Evolutionary conservation across 1,140 invertebrate species (phyloP), one percentile per base, ranked within the genome.

Genomic region (Calephelis virginiensis): DNA sequence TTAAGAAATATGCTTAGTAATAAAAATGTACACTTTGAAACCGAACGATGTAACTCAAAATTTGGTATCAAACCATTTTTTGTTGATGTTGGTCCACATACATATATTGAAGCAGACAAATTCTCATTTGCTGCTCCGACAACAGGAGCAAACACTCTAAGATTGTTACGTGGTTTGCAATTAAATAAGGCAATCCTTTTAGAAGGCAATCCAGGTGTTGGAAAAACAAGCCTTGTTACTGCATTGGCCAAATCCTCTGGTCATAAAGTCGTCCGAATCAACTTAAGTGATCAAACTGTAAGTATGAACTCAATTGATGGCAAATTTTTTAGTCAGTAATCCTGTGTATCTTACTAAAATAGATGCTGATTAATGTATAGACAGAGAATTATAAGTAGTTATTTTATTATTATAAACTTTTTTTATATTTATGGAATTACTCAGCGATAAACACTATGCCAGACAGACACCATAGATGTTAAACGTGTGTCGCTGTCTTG

Each of bases 241-340:
- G 97, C 98, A n/a, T 92, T 99, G 13, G 98, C 98, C 0, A 95
- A 95, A 85, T 94, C 94, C 6, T 94, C 97, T 37, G 96, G 97
- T 0, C 93, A 98, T 85, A 92, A 93, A 77, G 93, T 99, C 8
- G 94, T 98, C 12, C 92, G 99, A 48, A 98, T 99, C 56, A 99
- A 99, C 93, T 93, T 99, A 11, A 99, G 98, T 50, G 99, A 99
- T 83, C 99, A 99, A 92, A 99, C 99, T 0, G 96, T 97, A 92
- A 93, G 93, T 93, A 74, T 60, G 60, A 43, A 14, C 1, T 43
- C 8, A 14, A 53, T 10, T 28, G 11, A 8, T 12, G 8, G 8
- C 13, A 9, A 9, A 9, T 17, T 1, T 28, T 53, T 53, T 10
- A 28, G 50, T 3, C 1, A 53, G 17, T 9, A 17, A 8, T 53